Evolutionary conservation across 64 coral and sea anemone species (phyloP), one percentile per base, ranked within the genome.

Genomic region (Cladopsammia gracilis): DNA sequence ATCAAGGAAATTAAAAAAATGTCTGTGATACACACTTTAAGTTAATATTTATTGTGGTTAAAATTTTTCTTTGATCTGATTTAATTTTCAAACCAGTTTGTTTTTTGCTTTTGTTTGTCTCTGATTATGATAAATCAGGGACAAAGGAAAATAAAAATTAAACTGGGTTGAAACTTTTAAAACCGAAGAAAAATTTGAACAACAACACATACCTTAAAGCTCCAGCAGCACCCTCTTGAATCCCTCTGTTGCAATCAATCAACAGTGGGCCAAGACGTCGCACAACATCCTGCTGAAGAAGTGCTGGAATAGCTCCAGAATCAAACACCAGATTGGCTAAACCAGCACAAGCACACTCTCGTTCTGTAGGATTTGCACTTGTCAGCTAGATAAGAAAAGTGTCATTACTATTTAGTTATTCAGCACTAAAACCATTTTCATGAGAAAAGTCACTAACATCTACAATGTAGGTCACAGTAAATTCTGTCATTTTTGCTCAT

Each of bases 191-290:
- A 34, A 34, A 34, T 34, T 34, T 34, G 34, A 34, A 34, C 34
- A 34, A 34, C 34, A 34, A 34, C 34, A 34, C 34, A 3, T 70
- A 99, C 98, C 98, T 96, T 15, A 99, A 69, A 2, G 94, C 64
- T 20, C 98, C 98, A 54, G 98, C 94, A 73, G 98, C 98, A 77
- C 91, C 94, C 87, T 99, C 98, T 48, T 99, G 98, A 60, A 99
- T 91, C 12, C 75, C 87, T 70, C 92, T 90, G 3, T 91, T 82
- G 57, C 67, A 62, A 22, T 99, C 98, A 67, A 96, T 76, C 76
- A 99, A 66, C 24, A 99, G 48, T 7, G 98, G 98, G 20, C 91
- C 94, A 13, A 99, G 87, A 25, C 98, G 76, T 57, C 98, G 80
- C n/a, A 99, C 94, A 14, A 99, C 18, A 76, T 93, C 94, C 16